A percentile compares a stretch with the other conserved stretches of the same genome.
Conservation (phyloP, 2,113 vertebrate genomes). For the Coptodon bakossiorum region DNA sequence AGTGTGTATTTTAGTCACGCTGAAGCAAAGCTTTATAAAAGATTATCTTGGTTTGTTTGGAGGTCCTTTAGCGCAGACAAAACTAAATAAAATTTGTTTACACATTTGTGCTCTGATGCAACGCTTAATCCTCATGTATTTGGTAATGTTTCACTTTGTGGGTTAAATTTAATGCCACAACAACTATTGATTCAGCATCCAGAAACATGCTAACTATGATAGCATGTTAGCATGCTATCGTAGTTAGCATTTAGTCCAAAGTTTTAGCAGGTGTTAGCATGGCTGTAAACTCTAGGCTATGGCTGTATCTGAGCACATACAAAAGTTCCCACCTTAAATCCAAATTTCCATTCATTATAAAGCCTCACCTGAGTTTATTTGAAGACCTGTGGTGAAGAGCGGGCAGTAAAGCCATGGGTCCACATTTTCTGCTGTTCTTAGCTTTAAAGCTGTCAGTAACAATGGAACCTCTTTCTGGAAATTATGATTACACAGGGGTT, state of each 20-base stretch:
- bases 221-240: neutral
- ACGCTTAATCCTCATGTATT: neutral
- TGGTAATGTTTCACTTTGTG: neutral
- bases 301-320: neutral
- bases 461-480: neutral
- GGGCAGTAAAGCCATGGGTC: neutral
- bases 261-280: neutral
- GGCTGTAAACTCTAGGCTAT: neutral
- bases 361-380: neutral
- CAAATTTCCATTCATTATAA: neutral
- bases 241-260: neutral
- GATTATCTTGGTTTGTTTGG: neutral
- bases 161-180: neutral
- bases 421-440: neutral
- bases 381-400: neutral
- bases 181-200: neutral
- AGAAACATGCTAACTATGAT: neutral
- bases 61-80: neutral
- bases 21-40: neutral
- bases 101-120: neutral
- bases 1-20: neutral
- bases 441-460: neutral
- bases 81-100: accelerated
- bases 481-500: neutral
- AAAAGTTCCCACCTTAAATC: neutral